Percentiles rank a stretch among this genome's conserved stretches.
Evolutionary conservation across 2,797 vertebrate genomes (phyloP).

Genomic region (Ptychobarbus kaznakovi): DNA sequence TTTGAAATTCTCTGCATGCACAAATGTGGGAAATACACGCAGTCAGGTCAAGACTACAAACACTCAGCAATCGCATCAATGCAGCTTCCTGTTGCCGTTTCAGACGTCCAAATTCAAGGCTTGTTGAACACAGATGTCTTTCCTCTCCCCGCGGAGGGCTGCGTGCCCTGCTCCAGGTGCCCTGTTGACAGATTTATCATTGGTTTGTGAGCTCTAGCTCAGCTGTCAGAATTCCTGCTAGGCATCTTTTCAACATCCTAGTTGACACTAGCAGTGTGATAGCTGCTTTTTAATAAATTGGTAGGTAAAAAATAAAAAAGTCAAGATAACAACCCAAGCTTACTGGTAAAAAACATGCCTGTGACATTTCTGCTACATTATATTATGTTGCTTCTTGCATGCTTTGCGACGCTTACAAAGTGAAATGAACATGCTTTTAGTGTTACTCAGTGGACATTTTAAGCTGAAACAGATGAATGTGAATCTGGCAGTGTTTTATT

Average conservation of each 20-base stretch:
- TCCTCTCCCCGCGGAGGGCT: conserved; percentile 26
- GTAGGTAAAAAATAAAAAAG: not conserved
- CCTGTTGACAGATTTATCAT: conserved; percentile 24
- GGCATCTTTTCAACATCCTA: not conserved
- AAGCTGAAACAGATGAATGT: not conserved
- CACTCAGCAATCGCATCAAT: conserved; percentile 22
- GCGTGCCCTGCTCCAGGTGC: conserved; percentile 20
- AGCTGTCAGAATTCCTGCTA: not conserved
- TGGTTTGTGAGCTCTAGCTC: not conserved
- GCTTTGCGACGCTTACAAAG: not conserved
- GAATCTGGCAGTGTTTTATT: not conserved
- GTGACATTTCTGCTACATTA: not conserved
- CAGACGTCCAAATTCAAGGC: conserved; percentile 14
- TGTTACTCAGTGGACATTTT: not conserved
- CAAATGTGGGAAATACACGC: conserved; percentile 22
- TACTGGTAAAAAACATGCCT: not conserved
- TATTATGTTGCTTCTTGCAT: not conserved
- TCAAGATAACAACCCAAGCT: not conserved
- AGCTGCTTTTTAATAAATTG: not conserved
- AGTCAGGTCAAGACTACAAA: conserved; percentile 33
- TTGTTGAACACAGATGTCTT: conserved; percentile 43
- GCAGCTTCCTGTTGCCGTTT: conserved; percentile 39
- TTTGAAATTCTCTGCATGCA: conserved; percentile 24
- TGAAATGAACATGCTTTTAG: not conserved
- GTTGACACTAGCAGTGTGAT: conserved; percentile 3